phyloP scores from a whole-genome alignment of 2,113 vertebrate genomes.

The Oreochromis niloticus region DNA sequence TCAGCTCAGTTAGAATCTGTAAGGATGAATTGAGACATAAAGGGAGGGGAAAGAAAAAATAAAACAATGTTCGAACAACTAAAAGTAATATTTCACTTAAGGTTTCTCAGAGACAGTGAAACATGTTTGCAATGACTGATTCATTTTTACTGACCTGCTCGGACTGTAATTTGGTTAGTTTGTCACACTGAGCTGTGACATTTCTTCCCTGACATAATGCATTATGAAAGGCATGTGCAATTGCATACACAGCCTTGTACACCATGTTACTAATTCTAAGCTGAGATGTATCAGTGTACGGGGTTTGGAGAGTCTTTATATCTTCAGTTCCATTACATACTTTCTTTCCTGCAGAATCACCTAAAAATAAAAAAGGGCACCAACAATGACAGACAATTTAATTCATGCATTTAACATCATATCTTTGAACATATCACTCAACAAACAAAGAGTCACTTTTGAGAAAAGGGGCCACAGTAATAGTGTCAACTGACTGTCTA shows the following conservation, averaged over 20 bases:
- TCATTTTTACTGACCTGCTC: constrained; percentile 33
- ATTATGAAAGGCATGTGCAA: constrained; percentile 43
- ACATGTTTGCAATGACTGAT: not conserved
- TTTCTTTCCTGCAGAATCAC: not conserved
- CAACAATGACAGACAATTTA: not conserved
- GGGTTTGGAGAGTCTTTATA: constrained; percentile 27
- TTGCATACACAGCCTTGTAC: constrained; percentile 45
- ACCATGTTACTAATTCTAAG: not conserved
- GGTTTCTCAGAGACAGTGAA: not conserved
- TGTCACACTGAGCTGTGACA: constrained; percentile 4
- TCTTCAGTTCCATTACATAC: constrained; percentile 61
- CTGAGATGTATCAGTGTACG: constrained; percentile 64
- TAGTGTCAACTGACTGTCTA: rapidly evolving
- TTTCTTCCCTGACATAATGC: not conserved
- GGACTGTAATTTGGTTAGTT: constrained; percentile 6
- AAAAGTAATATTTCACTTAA: not conserved
- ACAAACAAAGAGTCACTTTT: not conserved
- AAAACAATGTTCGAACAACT: not conserved
- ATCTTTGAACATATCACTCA: not conserved
- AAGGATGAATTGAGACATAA: not conserved
- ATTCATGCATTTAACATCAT: not conserved
- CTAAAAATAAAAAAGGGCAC: not conserved
- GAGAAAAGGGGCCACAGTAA: not conserved
- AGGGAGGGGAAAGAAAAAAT: rapidly evolving
- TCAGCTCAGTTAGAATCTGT: constrained; percentile 56